phyloP scores from a whole-genome alignment of 2,888 invertebrate genomes.

The Junonia oenone region DNA sequence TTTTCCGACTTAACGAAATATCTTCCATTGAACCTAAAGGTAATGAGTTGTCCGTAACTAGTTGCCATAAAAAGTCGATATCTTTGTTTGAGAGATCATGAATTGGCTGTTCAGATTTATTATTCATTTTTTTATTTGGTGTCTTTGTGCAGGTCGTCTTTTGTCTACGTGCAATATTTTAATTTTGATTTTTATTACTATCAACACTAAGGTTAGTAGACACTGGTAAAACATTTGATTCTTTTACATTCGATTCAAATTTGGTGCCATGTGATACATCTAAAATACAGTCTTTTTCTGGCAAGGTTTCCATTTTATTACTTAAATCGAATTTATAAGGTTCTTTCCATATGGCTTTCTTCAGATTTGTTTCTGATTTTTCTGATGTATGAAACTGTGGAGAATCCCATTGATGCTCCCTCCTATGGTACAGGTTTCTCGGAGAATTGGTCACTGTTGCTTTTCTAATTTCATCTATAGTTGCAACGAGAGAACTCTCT shows the following conservation, averaged over 20 bases:
- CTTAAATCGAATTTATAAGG: slow-evolving; percentile 65
- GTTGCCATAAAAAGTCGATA: slow-evolving; percentile 66
- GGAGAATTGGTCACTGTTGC: slow-evolving; percentile 79
- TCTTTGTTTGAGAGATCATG: slow-evolving; percentile 64
- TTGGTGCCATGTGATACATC: slow-evolving; percentile 47
- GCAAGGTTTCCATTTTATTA: slow-evolving; percentile 63
- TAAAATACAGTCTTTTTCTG: slow-evolving; percentile 62
- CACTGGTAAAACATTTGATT: slow-evolving; percentile 37
- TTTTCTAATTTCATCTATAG: slow-evolving; percentile 82
- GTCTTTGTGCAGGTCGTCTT: slow-evolving; percentile 45
- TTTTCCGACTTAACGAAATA: slow-evolving; percentile 54
- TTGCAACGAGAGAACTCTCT: slow-evolving; percentile 81
- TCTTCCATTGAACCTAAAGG: slow-evolving; percentile 53
- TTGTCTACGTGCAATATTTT: slow-evolving; percentile 47
- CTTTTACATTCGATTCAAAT: slow-evolving; percentile 47
- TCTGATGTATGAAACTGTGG: slow-evolving; percentile 53
- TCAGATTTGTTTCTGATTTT: slow-evolving; percentile 57
- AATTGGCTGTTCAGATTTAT: slow-evolving; percentile 45
- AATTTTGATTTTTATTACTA: slow-evolving; percentile 38
- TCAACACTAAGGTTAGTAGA: slow-evolving; percentile 37
- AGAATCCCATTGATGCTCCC: slow-evolving; percentile 72
- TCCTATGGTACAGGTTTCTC: slow-evolving; percentile 75
- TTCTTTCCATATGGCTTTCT: slow-evolving; percentile 70
- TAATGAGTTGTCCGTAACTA: slow-evolving; percentile 61
- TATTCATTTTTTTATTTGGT: slow-evolving; percentile 49